These are phyloP conservation scores for Oxyteleia sp. DNA, from an alignment of 2,888 invertebrate species.

Conservation along the genomic window DNA sequence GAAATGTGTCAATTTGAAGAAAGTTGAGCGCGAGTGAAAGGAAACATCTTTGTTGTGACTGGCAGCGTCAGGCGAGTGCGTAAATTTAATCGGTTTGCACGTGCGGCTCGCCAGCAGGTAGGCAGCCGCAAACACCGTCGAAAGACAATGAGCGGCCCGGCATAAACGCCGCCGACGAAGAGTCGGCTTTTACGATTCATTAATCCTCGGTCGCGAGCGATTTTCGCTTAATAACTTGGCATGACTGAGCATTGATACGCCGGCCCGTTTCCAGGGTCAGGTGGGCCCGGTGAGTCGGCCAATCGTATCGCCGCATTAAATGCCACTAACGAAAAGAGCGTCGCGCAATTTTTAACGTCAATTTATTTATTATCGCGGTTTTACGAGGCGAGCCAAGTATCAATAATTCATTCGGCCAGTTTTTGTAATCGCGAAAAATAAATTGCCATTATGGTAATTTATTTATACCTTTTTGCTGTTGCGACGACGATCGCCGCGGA, in stretches of 20 bases:
- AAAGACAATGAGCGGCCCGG: conserved; percentile 72
- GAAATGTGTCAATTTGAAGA: conserved; percentile 65
- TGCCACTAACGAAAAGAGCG: background rate
- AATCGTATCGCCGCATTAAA: conserved; percentile 4
- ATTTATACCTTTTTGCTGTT: conserved; percentile 43
- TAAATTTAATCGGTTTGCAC: conserved; percentile 71
- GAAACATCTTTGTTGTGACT: conserved; percentile 68
- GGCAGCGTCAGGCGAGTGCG: conserved; percentile 68
- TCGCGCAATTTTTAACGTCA: conserved; percentile 20
- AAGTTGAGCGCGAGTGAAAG: conserved; percentile 68
- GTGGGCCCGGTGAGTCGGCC: conserved; percentile 74
- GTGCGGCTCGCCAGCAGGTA: conserved; percentile 65
- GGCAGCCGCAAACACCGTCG: conserved; percentile 64
- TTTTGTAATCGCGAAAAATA: conserved; percentile 57
- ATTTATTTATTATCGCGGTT: conserved; percentile 53
- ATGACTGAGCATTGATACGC: conserved; percentile 64
- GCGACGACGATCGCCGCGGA: conserved; percentile 23
- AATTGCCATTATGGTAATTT: conserved; percentile 63
- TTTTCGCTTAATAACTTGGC: conserved; percentile 79
- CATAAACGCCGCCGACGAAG: conserved; percentile 60
- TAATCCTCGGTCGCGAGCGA: conserved; percentile 78
- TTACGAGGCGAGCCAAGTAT: conserved; percentile 47
- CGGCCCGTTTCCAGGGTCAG: conserved; percentile 73
- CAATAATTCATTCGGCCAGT: conserved; percentile 54
- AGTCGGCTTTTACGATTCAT: conserved; percentile 78